Percentiles rank a stretch among this genome's conserved stretches.
Conservation (phyloP, 2,888 invertebrate species). For the Leptinotarsa rubiginosa region DNA sequence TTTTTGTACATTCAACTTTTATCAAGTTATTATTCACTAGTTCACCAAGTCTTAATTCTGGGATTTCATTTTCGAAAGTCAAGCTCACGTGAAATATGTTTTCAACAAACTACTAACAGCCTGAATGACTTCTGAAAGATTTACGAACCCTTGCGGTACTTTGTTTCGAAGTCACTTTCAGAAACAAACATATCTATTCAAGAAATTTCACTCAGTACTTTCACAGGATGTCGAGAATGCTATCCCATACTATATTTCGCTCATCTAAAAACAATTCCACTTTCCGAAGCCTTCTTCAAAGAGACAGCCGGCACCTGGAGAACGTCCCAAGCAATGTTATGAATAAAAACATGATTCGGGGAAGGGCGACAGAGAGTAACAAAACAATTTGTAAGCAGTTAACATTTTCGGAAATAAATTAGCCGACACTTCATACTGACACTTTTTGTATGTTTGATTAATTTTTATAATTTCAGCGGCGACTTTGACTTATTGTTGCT, state of each 20-base stretch:
- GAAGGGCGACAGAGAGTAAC: constrained; percentile 32
- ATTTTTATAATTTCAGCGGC: constrained; percentile 43
- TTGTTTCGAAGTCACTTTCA: neutral
- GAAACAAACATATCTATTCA: too few relatives aligned
- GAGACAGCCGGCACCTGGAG: constrained; percentile 24
- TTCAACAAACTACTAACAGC: too few relatives aligned
- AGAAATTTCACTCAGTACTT: neutral
- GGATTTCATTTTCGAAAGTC: too few relatives aligned
- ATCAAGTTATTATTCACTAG: too few relatives aligned
- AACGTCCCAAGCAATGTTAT: constrained; percentile 28
- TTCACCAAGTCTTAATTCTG: too few relatives aligned
- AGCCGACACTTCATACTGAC: constrained; percentile 40
- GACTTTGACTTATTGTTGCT: constrained; percentile 43
- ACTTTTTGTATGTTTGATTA: constrained; percentile 45
- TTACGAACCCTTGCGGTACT: neutral
- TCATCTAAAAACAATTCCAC: constrained; percentile 28
- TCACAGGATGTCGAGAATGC: constrained; percentile 24
- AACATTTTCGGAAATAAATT: constrained; percentile 46
- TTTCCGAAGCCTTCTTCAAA: constrained; percentile 21
- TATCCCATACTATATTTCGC: constrained; percentile 30
- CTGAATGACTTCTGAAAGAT: too few relatives aligned
- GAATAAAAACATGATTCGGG: constrained; percentile 43
- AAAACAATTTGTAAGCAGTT: constrained; percentile 49
- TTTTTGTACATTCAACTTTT: too few relatives aligned
- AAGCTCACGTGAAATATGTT: too few relatives aligned